These are phyloP conservation scores for Tetramorium parvispinum DNA, from an alignment of 1,140 invertebrate genomes.

Conservation along the genomic window DNA sequence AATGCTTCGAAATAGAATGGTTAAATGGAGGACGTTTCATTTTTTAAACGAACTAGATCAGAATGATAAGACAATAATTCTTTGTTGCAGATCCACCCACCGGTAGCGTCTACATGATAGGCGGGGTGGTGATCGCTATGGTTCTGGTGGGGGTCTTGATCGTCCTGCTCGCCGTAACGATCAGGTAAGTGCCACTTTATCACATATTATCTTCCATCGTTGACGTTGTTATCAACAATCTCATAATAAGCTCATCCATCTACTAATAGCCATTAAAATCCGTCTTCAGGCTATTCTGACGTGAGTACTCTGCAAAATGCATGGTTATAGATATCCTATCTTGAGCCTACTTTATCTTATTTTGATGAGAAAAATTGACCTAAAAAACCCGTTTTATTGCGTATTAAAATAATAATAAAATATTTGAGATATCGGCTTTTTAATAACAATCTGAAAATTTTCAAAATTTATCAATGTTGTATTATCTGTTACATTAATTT, in stretches of 20 bases:
- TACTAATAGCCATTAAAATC: slow-evolving; percentile 7
- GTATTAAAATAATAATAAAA: not conserved
- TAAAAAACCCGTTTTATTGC: not conserved
- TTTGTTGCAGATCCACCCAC: slow-evolving; percentile 90
- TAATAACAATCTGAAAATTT: not conserved
- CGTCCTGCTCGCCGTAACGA: slow-evolving; percentile 91
- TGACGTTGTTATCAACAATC: not conserved
- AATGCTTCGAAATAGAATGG: not conserved
- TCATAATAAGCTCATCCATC: not conserved
- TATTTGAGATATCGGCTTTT: not conserved
- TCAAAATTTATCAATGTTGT: not conserved
- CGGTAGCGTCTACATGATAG: slow-evolving; percentile 92
- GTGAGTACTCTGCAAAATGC: not conserved
- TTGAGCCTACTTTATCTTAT: not conserved
- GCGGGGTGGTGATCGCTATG: slow-evolving; percentile 92
- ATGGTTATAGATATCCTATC: not conserved
- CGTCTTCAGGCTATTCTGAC: not conserved
- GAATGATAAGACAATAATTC: not conserved
- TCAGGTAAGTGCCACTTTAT: slow-evolving; percentile 87
- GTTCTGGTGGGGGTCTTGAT: slow-evolving; percentile 91
- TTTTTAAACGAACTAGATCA: not conserved
- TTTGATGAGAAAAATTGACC: not conserved
- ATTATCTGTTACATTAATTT: not conserved
- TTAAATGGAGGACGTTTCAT: not conserved
- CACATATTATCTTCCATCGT: not conserved